A percentile compares a stretch with the other conserved stretches of the same genome.
phyloP scores from a whole-genome alignment of 1,140 invertebrate genomes.

The Neodiprion pinetum region DNA sequence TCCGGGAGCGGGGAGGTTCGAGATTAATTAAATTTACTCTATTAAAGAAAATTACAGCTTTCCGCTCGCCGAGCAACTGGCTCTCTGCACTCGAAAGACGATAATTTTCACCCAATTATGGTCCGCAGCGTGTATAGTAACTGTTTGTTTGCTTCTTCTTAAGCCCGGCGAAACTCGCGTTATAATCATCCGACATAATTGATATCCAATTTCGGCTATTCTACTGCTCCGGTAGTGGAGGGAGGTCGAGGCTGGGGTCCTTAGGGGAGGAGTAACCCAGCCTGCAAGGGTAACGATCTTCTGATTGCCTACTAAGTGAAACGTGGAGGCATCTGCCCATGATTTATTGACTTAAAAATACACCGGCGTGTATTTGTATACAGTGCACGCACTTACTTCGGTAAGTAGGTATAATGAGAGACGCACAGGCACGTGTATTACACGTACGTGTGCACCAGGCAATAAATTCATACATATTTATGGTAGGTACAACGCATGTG shows the following conservation, averaged over 20 bases:
- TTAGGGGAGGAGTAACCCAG: not conserved
- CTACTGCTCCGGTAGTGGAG: not conserved
- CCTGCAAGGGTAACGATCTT: conserved; percentile 7
- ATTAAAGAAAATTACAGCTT: not conserved
- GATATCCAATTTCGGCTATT: conserved; percentile 5
- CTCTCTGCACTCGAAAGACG: not conserved
- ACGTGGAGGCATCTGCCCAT: not conserved
- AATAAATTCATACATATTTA: too few species aligned
- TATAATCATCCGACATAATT: conserved; percentile 5
- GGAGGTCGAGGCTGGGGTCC: too few species aligned
- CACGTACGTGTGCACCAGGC: too few species aligned
- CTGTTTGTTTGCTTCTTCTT: conserved; percentile 3
- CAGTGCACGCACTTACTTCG: too few species aligned
- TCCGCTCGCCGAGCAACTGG: not conserved
- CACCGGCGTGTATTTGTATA: too few species aligned
- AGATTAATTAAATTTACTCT: not conserved
- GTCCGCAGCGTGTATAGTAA: not conserved
- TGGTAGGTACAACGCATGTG: too few species aligned
- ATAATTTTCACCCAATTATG: conserved; percentile 6
- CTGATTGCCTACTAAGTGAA: conserved; percentile 7
- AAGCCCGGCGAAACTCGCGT: not conserved
- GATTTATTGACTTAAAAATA: not conserved
- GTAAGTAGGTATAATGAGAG: too few species aligned
- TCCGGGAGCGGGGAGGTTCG: not conserved
- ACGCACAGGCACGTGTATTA: too few species aligned